Conservation (phyloP, 2,888 invertebrate species). For the Nectonema munidae region DNA sequence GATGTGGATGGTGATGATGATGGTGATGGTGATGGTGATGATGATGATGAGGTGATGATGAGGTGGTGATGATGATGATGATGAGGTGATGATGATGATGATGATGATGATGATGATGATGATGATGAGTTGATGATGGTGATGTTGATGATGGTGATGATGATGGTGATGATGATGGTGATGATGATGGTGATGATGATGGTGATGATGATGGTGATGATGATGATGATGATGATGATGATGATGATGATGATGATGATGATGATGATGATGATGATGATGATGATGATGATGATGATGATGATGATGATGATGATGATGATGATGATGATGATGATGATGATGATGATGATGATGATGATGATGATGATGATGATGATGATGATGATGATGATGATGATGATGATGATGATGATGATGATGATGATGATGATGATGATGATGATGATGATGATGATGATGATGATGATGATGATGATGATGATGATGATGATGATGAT, state of each 20-base stretch:
- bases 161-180: neutral
- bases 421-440: neutral
- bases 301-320: neutral
- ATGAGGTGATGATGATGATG: too few relatives aligned
- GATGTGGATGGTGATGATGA: too few relatives aligned
- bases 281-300: neutral
- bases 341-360: neutral
- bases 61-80: too few relatives aligned
- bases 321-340: neutral
- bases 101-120: too few relatives aligned
- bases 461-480: neutral
- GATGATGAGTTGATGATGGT: too few relatives aligned
- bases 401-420: neutral
- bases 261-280: neutral
- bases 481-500: neutral
- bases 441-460: neutral
- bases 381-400: neutral
- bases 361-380: neutral
- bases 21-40: too few relatives aligned
- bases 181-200: neutral
- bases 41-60: too few relatives aligned
- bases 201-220: neutral
- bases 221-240: neutral
- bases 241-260: neutral
- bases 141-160: neutral